Evolutionary conservation across 2,113 vertebrate genomes (phyloP).

Genomic region (Toxotes chatareus): DNA sequence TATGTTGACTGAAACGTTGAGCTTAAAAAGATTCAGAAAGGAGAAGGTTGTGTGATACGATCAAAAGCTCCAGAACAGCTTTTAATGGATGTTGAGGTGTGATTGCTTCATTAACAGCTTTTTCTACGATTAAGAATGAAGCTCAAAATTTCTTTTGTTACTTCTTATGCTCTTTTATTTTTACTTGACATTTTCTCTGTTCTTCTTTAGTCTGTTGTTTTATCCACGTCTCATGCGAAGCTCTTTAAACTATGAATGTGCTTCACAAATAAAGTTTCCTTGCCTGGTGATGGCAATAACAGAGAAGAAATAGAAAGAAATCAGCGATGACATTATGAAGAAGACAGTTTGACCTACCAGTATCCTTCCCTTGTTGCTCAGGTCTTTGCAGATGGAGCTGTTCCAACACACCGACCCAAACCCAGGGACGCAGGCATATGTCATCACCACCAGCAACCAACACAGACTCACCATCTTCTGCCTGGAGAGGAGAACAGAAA

Average conservation of each 20-base stretch:
- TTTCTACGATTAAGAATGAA: not conserved
- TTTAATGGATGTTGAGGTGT: not conserved
- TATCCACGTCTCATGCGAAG: not conserved
- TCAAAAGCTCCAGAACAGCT: not conserved
- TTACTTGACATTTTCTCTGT: not conserved
- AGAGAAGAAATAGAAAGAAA: not conserved
- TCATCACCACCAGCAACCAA: slow-evolving; percentile 78
- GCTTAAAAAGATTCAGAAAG: not conserved
- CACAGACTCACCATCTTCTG: slow-evolving; percentile 81
- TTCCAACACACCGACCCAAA: slow-evolving; percentile 81
- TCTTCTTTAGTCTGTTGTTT: not conserved
- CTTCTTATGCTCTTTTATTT: not conserved
- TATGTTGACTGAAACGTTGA: not conserved
- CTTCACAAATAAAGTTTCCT: not conserved
- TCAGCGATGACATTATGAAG: not conserved
- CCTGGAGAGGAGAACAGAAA: slow-evolving; percentile 24
- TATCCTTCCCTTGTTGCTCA: slow-evolving; percentile 76
- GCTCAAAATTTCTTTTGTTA: not conserved
- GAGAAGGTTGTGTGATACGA: not conserved
- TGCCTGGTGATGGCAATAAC: not conserved
- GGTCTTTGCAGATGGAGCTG: slow-evolving; percentile 79
- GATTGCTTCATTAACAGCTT: not conserved
- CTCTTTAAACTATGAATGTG: not conserved
- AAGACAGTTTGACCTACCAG: slow-evolving; percentile 79
- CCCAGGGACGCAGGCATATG: slow-evolving; percentile 71